Conservation (phyloP, 2,113 vertebrate species). For the Hucho hucho region DNA sequence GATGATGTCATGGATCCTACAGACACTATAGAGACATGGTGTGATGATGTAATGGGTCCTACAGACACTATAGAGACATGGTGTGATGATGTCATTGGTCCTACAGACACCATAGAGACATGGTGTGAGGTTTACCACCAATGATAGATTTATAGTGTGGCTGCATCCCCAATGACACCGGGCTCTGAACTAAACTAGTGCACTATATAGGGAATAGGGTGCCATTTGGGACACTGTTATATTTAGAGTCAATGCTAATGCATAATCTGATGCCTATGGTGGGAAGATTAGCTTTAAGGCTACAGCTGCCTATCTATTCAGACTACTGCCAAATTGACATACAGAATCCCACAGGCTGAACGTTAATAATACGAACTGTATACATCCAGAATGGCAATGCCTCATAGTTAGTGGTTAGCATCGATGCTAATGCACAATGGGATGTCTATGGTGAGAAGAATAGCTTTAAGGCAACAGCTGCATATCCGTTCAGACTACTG, state of each 20-base stretch:
- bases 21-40: too few species aligned
- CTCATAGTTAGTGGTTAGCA: background rate
- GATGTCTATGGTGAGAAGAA: background rate
- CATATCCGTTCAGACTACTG: background rate
- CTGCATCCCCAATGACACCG: too few species aligned
- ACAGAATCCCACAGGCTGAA: background rate
- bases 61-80: too few species aligned
- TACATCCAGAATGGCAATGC: background rate
- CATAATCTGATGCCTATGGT: conserved; percentile 29
- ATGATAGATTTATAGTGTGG: too few species aligned
- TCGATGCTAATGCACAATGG: conserved; percentile 50
- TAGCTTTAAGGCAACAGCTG: conserved; percentile 38
- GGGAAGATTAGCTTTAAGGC: conserved; percentile 41
- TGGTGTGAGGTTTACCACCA: too few species aligned
- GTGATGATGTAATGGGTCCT: too few species aligned
- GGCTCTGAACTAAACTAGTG: too few species aligned
- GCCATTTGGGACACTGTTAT: too few species aligned
- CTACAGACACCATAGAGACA: too few species aligned
- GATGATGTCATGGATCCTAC: too few species aligned
- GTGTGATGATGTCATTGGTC: too few species aligned
- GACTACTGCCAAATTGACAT: background rate
- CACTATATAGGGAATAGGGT: too few species aligned
- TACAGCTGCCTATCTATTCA: background rate
- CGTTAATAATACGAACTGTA: background rate
- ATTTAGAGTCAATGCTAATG: conserved; percentile 35